Evolutionary conservation across 2,113 vertebrate species (phyloP).

Genomic region (Podarcis raffonei): DNA sequence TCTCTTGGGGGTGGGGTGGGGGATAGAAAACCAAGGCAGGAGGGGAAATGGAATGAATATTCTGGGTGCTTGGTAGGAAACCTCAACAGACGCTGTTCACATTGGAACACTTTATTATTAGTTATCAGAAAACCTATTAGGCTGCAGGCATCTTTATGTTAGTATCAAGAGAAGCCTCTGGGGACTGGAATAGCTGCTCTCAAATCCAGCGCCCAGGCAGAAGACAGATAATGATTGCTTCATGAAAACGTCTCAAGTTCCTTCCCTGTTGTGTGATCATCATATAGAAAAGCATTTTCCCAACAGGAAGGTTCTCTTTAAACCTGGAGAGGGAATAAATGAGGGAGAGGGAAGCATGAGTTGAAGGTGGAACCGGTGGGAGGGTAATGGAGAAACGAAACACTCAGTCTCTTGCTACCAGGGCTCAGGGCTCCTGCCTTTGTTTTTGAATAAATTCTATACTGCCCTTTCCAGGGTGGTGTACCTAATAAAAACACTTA

Average conservation of each 20-base stretch:
- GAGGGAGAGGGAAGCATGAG: background rate
- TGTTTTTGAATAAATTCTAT: background rate
- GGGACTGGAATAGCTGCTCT: conserved; percentile 39
- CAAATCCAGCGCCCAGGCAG: conserved; percentile 36
- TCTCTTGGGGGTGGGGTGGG: too few species aligned
- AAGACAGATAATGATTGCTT: background rate
- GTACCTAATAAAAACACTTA: too few species aligned
- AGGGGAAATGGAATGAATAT: too few species aligned
- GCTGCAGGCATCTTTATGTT: background rate
- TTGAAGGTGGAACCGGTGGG: accelerated
- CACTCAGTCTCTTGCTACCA: background rate
- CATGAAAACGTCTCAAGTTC: conserved; percentile 29
- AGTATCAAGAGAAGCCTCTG: conserved; percentile 25
- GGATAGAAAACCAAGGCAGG: too few species aligned
- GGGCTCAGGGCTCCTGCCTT: background rate
- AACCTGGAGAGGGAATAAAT: background rate
- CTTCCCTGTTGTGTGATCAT: conserved; percentile 17
- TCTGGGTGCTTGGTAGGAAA: too few species aligned
- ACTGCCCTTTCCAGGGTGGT: too few species aligned
- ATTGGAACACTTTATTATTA: conserved; percentile 43
- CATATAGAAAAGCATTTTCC: background rate
- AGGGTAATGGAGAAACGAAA: background rate
- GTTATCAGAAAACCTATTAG: conserved; percentile 43
- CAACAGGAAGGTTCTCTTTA: accelerated
- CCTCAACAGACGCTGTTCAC: background rate